These are phyloP conservation scores for Myotis daubentonii DNA, from an alignment of 2,797 vertebrate species.

Conservation along the genomic window DNA sequence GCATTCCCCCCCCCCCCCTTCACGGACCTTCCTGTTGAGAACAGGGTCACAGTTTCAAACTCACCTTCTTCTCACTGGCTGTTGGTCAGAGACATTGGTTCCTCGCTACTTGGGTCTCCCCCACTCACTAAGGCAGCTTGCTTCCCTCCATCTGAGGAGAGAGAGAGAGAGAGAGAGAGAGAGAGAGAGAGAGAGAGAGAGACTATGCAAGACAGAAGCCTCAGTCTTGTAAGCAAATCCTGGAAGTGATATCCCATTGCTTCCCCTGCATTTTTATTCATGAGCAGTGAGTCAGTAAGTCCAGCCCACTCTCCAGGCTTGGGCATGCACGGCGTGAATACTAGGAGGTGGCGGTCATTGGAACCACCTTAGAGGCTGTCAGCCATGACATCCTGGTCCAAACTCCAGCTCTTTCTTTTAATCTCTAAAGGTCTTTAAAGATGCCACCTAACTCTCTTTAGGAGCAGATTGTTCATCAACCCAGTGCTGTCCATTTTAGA, in stretches of 20 bases:
- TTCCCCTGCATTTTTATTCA: background rate
- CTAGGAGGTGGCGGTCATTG: rapidly evolving
- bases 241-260: background rate
- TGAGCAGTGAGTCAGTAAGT: background rate
- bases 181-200: background rate
- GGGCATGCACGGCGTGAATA: rapidly evolving
- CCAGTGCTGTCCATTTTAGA: background rate
- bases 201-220: background rate
- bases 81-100: too few species aligned
- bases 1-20: too few species aligned
- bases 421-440: background rate
- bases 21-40: too few species aligned
- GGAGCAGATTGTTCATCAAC: background rate
- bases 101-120: background rate
- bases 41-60: too few species aligned
- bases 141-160: background rate
- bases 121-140: too few species aligned
- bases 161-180: background rate
- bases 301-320: rapidly evolving
- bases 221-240: too few species aligned
- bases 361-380: too few species aligned
- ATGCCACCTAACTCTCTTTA: background rate
- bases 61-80: background rate
- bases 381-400: rapidly evolving
- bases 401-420: background rate